Conservation (phyloP, 2,797 vertebrate species). For the Gastrophryne carolinensis region DNA sequence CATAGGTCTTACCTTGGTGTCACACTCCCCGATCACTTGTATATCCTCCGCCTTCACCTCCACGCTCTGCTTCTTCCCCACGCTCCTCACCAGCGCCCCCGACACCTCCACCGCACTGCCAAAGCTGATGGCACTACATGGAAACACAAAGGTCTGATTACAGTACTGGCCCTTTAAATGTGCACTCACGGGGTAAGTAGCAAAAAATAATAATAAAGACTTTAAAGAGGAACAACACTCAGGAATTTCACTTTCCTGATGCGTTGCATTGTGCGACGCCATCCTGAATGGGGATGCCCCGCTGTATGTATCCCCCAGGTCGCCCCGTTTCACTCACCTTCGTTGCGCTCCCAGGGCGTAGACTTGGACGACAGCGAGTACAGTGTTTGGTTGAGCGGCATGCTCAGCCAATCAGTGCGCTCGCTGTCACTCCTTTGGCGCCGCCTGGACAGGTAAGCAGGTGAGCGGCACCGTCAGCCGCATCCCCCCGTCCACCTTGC, state of each 20-base stretch:
- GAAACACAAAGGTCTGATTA: background rate
- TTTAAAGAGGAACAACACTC: background rate
- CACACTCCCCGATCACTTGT: slow-evolving; percentile 79
- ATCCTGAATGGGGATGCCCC: too few species aligned
- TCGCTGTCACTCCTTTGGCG: too few species aligned
- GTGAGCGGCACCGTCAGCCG: too few species aligned
- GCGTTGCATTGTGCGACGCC: too few species aligned
- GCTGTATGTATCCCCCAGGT: too few species aligned
- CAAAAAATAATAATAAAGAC: background rate
- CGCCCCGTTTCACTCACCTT: too few species aligned
- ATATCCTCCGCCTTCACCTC: slow-evolving; percentile 85
- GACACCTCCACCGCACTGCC: slow-evolving; percentile 86
- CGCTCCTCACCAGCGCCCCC: slow-evolving; percentile 82
- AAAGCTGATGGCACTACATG: slow-evolving; percentile 77
- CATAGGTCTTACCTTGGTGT: slow-evolving; percentile 79
- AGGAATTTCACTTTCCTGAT: background rate
- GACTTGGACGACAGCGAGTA: too few species aligned
- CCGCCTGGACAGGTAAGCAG: too few species aligned
- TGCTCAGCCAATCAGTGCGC: too few species aligned
- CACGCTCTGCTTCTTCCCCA: slow-evolving; percentile 74
- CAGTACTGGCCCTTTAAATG: background rate
- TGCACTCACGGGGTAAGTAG: background rate
- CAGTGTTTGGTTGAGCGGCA: too few species aligned
- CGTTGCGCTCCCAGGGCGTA: too few species aligned
- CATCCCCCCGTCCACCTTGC: too few species aligned